Conservation (phyloP, 2,888 invertebrate genomes). For the Tuberolachnus salignus region DNA sequence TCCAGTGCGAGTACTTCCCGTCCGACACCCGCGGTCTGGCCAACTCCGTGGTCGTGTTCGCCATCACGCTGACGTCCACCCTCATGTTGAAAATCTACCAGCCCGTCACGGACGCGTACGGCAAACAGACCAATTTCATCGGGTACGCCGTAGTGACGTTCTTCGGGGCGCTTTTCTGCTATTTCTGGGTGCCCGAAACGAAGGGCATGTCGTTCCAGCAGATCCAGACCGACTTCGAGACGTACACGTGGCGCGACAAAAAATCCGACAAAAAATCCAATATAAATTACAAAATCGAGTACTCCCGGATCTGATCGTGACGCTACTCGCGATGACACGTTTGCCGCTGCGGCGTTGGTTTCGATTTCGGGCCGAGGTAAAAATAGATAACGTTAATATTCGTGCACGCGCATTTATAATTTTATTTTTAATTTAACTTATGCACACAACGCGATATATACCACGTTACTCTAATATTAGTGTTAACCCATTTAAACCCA, state of each 20-base stretch:
- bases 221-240: constrained; percentile 56
- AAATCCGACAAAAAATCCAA: too few relatives aligned
- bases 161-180: constrained; percentile 57
- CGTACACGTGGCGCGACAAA: constrained; percentile 20
- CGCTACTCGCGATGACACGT: background rate
- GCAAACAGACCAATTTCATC: constrained; percentile 58
- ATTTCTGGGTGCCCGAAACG: constrained; percentile 58
- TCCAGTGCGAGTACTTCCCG: constrained; percentile 59
- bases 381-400: too few relatives aligned
- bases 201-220: constrained; percentile 58
- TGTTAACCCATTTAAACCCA: too few relatives aligned
- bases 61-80: constrained; percentile 57
- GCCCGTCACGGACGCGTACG: constrained; percentile 57
- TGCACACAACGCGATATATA: too few relatives aligned
- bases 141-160: constrained; percentile 55
- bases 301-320: constrained; percentile 11
- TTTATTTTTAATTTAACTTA: too few relatives aligned
- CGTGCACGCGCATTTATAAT: too few relatives aligned
- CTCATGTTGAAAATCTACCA: constrained; percentile 58
- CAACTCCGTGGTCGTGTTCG: constrained; percentile 58
- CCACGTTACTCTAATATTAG: too few relatives aligned
- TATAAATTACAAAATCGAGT: background rate
- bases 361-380: too few relatives aligned
- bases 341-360: too few relatives aligned
- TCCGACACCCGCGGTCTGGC: constrained; percentile 59